Conservation (phyloP, 2,797 vertebrate species). For the Rhadinocentrus ornatus region DNA sequence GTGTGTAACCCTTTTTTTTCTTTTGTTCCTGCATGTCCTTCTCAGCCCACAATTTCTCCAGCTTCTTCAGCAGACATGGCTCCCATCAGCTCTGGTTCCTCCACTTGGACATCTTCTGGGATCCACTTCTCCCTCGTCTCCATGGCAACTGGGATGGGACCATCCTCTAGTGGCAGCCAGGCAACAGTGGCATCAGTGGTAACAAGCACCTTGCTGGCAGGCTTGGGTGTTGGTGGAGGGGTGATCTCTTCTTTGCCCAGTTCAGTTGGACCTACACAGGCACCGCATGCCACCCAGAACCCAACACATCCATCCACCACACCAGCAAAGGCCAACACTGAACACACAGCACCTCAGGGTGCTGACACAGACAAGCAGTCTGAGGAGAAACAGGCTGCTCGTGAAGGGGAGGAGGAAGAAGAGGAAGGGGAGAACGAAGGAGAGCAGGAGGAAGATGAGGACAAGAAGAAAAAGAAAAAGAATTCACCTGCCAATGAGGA, state of each 20-base stretch:
- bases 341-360: constrained; percentile 78
- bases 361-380: constrained; percentile 78
- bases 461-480: constrained; percentile 88
- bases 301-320: constrained; percentile 79
- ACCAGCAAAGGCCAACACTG: constrained; percentile 80
- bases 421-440: constrained; percentile 82
- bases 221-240: constrained; percentile 92
- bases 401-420: constrained; percentile 81
- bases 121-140: constrained; percentile 98
- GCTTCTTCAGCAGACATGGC: constrained; percentile 98
- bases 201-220: constrained; percentile 95
- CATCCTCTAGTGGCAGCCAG: constrained; percentile 95
- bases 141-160: constrained; percentile 97
- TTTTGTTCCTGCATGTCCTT: constrained; percentile 1
- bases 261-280: constrained; percentile 92
- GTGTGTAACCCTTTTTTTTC: constrained; percentile 8
- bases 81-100: constrained; percentile 98
- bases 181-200: constrained; percentile 96
- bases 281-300: constrained; percentile 72
- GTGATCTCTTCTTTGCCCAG: constrained; percentile 96
- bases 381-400: constrained; percentile 78
- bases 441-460: constrained; percentile 85
- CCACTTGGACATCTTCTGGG: constrained; percentile 97
- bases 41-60: constrained; percentile 94
- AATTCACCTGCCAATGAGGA: constrained; percentile 65